Evolutionary conservation across 1,140 invertebrate genomes (phyloP), one percentile per base, ranked within the genome.

Genomic region (Lucilia sericata): DNA sequence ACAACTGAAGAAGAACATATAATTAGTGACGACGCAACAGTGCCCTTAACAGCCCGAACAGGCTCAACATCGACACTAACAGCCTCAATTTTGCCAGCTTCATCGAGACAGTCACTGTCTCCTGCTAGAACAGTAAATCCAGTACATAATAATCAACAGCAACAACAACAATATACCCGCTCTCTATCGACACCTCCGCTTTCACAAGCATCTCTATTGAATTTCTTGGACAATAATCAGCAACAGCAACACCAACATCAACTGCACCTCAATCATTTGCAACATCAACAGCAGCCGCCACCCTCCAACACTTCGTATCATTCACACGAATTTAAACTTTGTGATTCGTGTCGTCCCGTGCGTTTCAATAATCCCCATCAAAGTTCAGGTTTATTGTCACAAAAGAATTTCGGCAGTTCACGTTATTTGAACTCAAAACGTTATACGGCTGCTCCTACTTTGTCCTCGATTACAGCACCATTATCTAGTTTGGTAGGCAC

Each of bases 311-410:
- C 74, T 5, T 60, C 60, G 25, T 36, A 84, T 85, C 82, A 84
- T 13, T 82, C 86, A 25, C 85, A 85, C 74, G 87, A 88, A 81
- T 87, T 87, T 83, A 89, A 86, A 42, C 84, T 88, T 55, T 89
- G 87, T 65, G 88, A 89, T 75, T 88, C 87, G 83, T 88, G 88
- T 86, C 87, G 88, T 5, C 86, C 88, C 21, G 21, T 86, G 70
- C 84, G 88, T 78, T 86, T 86, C 84, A 78, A 86, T 55, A 86
- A 49, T 84, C 80, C 74, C 49, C 65, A 65, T 76, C 65, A 19
- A 8, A n/a, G 78, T 85, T 81, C 84, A 12, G 42, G 76, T 49
- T 49, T 76, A 17, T 42, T 84, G 25, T 70, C 82, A 55, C 84
- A 80, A 34, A 83, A 30, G 21, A 65, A 82, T 85, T 84, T 81